phyloP scores from a whole-genome alignment of 2,888 invertebrate species.

The Euzetes globulus region DNA sequence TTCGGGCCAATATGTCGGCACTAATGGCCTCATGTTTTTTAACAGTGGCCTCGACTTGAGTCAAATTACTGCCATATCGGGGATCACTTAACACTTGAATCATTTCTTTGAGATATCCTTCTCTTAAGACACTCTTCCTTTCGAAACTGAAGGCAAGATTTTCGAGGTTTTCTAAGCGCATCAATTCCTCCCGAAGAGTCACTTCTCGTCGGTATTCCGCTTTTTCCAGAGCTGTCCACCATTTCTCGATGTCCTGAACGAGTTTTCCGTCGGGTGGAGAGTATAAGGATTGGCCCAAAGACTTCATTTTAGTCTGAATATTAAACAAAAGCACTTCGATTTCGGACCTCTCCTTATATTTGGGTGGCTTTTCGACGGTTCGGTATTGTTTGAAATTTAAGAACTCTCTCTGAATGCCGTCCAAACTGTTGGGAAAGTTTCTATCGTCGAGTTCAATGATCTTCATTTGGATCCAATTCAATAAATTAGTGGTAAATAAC shows the following conservation, averaged over 20 bases:
- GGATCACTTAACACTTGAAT: slow-evolving; percentile 87
- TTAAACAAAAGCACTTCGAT: slow-evolving; percentile 93
- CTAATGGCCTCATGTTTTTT: slow-evolving; percentile 98
- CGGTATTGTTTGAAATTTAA: slow-evolving; percentile 69
- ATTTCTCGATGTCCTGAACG: slow-evolving; percentile 88
- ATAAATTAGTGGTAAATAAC: slow-evolving; percentile 67
- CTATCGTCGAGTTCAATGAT: slow-evolving; percentile 72
- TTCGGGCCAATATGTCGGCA: slow-evolving; percentile 47
- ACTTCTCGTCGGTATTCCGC: slow-evolving; percentile 91
- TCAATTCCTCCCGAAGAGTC: slow-evolving; percentile 77
- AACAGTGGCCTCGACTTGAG: slow-evolving; percentile 91
- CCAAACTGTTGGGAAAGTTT: slow-evolving; percentile 84
- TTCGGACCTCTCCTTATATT: slow-evolving; percentile 94
- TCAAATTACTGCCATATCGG: slow-evolving; percentile 76
- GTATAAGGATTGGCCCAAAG: slow-evolving; percentile 80
- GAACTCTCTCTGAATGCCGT: slow-evolving; percentile 80
- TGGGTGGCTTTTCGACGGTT: slow-evolving; percentile 95
- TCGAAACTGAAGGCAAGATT: slow-evolving; percentile 92
- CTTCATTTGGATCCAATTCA: slow-evolving; percentile 88
- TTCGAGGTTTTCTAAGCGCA: slow-evolving; percentile 84
- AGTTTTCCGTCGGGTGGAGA: slow-evolving; percentile 78
- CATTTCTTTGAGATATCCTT: slow-evolving; percentile 95
- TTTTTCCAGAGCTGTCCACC: slow-evolving; percentile 84
- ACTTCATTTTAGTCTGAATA: slow-evolving; percentile 90
- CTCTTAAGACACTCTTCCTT: slow-evolving; percentile 84